Conservation (phyloP, 2,113 vertebrate species). For the Aix galericulata region DNA sequence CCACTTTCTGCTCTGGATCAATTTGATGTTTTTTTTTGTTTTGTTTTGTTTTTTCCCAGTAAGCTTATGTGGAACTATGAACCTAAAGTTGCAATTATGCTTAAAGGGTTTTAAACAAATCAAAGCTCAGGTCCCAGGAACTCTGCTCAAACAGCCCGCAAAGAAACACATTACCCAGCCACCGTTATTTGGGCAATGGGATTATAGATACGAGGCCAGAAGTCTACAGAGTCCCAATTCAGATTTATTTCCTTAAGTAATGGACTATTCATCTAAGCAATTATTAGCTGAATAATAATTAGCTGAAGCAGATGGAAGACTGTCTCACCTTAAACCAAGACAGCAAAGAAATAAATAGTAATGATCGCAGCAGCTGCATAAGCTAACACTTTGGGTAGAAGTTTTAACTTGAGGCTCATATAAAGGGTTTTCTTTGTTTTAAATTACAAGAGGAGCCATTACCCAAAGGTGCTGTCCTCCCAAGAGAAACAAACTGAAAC, state of each 20-base stretch:
- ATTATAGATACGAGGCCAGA: background rate
- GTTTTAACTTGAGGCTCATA: background rate
- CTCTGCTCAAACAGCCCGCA: background rate
- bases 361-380: background rate
- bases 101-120: background rate
- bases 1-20: background rate
- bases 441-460: background rate
- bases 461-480: too few relatives aligned
- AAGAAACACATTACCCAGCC: background rate
- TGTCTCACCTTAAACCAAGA: background rate
- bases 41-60: background rate
- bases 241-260: background rate
- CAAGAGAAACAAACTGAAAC: background rate
- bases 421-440: background rate
- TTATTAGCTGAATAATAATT: background rate
- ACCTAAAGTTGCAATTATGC: background rate
- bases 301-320: background rate
- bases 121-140: fast-evolving
- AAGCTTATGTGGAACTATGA: background rate
- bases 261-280: background rate
- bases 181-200: background rate
- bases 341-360: background rate
- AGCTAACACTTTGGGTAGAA: background rate
- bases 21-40: background rate
- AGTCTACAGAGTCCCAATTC: background rate